Conservation (phyloP, 92 coral and sea anemone species). For the Diadumene lineata region DNA sequence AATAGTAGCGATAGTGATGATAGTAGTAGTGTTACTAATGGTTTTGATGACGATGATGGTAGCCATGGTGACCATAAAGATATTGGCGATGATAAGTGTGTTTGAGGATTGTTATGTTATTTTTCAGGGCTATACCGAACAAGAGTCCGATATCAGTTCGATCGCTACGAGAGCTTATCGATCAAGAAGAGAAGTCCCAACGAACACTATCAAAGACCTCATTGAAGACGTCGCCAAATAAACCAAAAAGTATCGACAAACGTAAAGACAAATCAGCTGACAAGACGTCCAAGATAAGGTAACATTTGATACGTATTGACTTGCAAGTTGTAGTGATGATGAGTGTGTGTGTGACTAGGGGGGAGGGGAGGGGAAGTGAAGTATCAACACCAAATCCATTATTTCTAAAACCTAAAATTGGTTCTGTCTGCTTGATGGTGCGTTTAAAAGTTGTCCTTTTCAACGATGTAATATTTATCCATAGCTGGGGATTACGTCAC, state of each 20-base stretch:
- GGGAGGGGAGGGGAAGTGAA: too few species aligned
- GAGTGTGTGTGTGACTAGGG: too few species aligned
- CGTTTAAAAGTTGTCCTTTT: too few species aligned
- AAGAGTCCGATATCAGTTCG: conserved; percentile 62
- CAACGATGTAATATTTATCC: background rate
- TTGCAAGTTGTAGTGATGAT: too few species aligned
- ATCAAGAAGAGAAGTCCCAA: conserved; percentile 66
- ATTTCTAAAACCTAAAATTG: too few species aligned
- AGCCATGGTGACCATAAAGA: background rate
- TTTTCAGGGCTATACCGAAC: conserved; percentile 68
- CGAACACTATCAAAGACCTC: background rate
- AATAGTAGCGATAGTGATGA: background rate
- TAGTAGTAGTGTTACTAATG: background rate
- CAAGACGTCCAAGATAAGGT: conserved; percentile 55
- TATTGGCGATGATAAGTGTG: too few species aligned
- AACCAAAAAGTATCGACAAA: background rate
- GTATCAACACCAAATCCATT: too few species aligned
- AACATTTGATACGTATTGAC: background rate
- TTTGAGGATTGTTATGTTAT: too few species aligned
- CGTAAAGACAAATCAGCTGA: background rate
- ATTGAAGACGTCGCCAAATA: background rate
- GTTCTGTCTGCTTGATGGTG: too few species aligned
- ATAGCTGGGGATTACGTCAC: conserved; percentile 31
- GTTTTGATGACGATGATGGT: background rate
- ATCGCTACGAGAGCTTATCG: conserved; percentile 78